Percentiles rank a stretch among this genome's conserved stretches.
phyloP scores from a whole-genome alignment of 1,140 invertebrate species.

The Drosophila quadrilineata region DNA sequence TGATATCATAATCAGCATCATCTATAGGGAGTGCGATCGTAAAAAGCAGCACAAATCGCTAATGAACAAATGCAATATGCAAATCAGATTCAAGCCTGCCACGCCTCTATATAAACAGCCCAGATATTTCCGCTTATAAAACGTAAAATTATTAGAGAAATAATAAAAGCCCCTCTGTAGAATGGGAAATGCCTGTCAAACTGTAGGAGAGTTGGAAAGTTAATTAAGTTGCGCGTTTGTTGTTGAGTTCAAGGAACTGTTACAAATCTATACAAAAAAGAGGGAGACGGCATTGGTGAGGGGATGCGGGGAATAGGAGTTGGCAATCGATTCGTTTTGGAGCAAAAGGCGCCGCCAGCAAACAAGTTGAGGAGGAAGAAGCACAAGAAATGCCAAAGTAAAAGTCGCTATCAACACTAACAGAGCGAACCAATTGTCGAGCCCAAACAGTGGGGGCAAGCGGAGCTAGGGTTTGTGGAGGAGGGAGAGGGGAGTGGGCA shows the following conservation, averaged over 20 bases:
- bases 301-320: no score
- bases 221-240: conserved; percentile 61
- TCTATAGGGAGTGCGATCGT: conserved; percentile 11
- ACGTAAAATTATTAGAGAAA: neutral
- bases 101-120: neutral
- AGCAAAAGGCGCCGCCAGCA: conserved; percentile 39
- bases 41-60: conserved; percentile 5
- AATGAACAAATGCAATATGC: conserved; percentile 22
- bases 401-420: conserved; percentile 76
- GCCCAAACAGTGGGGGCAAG: neutral
- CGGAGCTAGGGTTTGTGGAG: neutral
- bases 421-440: conserved; percentile 41
- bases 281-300: no score
- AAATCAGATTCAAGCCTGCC: conserved; percentile 16
- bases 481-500: neutral
- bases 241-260: conserved; percentile 65
- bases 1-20: conserved; percentile 44
- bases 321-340: conserved; percentile 39
- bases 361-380: conserved; percentile 8
- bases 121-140: conserved; percentile 28
- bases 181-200: conserved; percentile 39
- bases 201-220: conserved; percentile 57
- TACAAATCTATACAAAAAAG: conserved; percentile 31
- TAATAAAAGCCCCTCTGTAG: no score
- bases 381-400: conserved; percentile 39